phyloP scores from a whole-genome alignment of 2,797 vertebrate genomes.

The Falco rusticolus region DNA sequence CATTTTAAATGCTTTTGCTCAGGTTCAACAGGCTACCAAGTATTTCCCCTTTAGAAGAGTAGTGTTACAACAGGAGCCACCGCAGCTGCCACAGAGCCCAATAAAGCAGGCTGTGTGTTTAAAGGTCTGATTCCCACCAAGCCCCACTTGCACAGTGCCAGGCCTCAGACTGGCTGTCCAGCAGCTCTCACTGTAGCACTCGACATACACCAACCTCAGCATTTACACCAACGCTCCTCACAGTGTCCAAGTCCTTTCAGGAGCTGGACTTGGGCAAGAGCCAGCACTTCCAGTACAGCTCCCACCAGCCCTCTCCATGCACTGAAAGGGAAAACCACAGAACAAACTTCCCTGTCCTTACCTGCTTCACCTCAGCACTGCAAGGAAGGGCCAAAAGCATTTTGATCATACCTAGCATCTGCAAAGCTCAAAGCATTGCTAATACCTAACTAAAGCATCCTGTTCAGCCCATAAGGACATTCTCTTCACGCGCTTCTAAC shows the following conservation, averaged over 20 bases:
- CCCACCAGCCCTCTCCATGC: neutral
- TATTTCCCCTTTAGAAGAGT: neutral
- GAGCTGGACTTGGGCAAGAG: neutral
- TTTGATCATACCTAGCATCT: neutral
- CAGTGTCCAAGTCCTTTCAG: neutral
- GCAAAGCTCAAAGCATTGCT: neutral
- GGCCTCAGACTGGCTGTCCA: neutral
- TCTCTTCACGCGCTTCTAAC: neutral
- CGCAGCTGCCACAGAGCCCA: neutral
- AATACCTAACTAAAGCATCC: neutral
- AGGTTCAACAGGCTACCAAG: neutral
- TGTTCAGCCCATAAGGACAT: neutral
- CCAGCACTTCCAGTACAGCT: neutral
- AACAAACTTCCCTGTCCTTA: neutral
- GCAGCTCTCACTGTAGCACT: neutral
- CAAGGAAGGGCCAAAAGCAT: neutral
- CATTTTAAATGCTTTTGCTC: neutral
- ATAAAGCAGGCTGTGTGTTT: neutral
- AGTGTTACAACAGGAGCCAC: neutral
- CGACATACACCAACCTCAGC: neutral
- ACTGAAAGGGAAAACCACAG: neutral
- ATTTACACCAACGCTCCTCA: neutral
- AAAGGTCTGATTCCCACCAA: neutral
- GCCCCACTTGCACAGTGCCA: accelerated
- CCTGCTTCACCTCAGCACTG: neutral